Conservation (phyloP, 35 echinoderm and acorn worm species). For the Ophioderma brevispina region DNA sequence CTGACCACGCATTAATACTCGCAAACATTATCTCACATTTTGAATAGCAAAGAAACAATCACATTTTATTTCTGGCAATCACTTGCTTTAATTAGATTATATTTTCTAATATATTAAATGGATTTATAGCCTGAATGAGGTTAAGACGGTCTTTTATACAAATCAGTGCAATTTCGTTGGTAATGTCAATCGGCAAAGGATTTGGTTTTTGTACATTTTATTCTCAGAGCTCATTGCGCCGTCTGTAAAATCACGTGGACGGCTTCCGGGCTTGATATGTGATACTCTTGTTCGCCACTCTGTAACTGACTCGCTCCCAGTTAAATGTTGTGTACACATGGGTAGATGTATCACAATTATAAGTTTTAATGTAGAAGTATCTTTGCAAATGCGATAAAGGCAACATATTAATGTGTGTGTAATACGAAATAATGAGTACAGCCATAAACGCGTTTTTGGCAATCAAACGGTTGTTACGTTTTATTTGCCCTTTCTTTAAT, state of each 20-base stretch:
- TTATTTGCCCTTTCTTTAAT: too few relatives aligned
- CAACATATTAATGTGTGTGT: background rate
- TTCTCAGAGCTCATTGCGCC: background rate
- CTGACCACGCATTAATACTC: too few relatives aligned
- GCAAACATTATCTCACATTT: too few relatives aligned
- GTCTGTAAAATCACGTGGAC: background rate
- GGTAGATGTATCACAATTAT: background rate
- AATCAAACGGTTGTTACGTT: background rate
- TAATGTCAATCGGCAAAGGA: background rate
- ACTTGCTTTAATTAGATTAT: background rate
- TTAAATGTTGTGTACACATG: background rate
- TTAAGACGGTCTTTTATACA: conserved; percentile 2
- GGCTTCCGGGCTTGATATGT: background rate
- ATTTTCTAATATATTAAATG: conserved; percentile 3
- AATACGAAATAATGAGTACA: background rate
- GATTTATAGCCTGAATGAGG: conserved; percentile 9
- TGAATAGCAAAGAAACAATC: background rate
- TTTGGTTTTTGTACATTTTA: background rate
- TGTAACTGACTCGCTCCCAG: background rate
- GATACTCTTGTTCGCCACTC: background rate
- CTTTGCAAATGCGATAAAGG: background rate
- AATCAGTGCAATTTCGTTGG: background rate
- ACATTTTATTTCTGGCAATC: background rate
- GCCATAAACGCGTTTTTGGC: conserved; percentile 8
- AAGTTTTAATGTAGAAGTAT: background rate